phyloP scores from a whole-genome alignment of 2,888 invertebrate genomes.

The Tanytarsus gracilentus region DNA sequence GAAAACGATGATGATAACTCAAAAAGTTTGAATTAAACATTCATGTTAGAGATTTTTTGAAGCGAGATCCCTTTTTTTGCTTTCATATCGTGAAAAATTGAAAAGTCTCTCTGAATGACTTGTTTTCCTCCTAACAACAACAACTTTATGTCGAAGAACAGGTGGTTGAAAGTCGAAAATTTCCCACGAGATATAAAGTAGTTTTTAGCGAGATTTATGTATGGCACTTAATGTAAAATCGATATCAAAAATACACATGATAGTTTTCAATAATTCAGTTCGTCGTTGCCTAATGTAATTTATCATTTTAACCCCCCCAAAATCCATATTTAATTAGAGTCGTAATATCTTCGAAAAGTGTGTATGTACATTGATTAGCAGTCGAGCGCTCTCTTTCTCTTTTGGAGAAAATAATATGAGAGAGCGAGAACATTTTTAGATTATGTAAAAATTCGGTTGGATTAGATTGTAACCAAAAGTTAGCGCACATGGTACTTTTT shows the following conservation, averaged over 20 bases:
- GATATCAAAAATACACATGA: constrained; percentile 20
- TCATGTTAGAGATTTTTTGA: background rate
- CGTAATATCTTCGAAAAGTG: background rate
- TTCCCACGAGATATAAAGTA: constrained; percentile 22
- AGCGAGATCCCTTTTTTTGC: too few relatives aligned
- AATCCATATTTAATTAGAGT: constrained; percentile 22
- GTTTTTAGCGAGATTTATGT: constrained; percentile 15
- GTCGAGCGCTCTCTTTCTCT: background rate
- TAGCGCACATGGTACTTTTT: too few relatives aligned
- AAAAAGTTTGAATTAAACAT: constrained; percentile 4
- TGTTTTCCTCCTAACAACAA: constrained; percentile 19
- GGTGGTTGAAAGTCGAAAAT: constrained; percentile 18
- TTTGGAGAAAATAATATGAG: background rate
- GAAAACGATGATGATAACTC: background rate
- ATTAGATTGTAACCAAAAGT: too few relatives aligned
- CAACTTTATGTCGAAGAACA: constrained; percentile 6
- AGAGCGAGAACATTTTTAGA: too few relatives aligned
- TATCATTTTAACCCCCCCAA: constrained; percentile 6
- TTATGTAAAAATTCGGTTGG: too few relatives aligned
- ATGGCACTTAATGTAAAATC: constrained; percentile 22
- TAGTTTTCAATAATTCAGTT: constrained; percentile 11
- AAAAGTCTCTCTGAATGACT: constrained; percentile 28
- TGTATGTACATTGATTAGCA: background rate
- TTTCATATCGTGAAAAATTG: background rate
- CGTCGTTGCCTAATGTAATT: constrained; percentile 22